Evolutionary conservation across 2,888 invertebrate species (phyloP).

Genomic region (Yponomeuta malinellus): DNA sequence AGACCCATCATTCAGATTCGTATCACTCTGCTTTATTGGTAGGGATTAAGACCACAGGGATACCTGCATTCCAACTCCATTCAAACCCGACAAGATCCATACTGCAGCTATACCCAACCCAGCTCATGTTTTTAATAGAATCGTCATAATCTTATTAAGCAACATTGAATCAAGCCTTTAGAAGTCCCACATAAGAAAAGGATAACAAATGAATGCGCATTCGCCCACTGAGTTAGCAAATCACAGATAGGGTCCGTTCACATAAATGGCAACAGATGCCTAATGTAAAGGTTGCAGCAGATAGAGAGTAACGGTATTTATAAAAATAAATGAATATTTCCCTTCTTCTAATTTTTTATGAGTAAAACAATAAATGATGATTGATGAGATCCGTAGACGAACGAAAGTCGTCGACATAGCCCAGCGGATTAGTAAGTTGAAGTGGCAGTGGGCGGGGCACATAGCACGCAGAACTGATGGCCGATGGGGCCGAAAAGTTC

Average conservation of each 20-base stretch:
- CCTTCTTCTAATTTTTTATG: too few species aligned
- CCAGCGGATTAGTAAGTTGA: too few species aligned
- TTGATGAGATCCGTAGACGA: too few species aligned
- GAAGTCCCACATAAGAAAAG: constrained; percentile 8
- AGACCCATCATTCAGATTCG: not conserved
- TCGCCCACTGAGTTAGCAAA: constrained; percentile 8
- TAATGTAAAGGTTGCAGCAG: not conserved
- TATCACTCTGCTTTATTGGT: not conserved
- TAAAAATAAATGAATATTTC: too few species aligned
- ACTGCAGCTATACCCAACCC: not conserved
- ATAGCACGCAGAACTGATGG: too few species aligned
- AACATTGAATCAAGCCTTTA: constrained; percentile 12
- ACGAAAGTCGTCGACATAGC: too few species aligned
- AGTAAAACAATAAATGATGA: too few species aligned
- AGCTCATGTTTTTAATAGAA: constrained; percentile 5
- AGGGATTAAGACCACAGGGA: too few species aligned
- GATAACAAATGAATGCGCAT: not conserved
- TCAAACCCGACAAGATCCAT: not conserved
- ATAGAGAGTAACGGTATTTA: not conserved
- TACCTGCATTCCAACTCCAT: not conserved
- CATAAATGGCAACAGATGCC: constrained; percentile 8
- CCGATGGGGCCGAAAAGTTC: too few species aligned
- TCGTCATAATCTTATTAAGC: constrained; percentile 13
- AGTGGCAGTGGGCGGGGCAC: too few species aligned
- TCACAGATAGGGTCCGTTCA: constrained; percentile 1